Conservation (phyloP, 2,113 vertebrate species). For the Coptodon rendalli region DNA sequence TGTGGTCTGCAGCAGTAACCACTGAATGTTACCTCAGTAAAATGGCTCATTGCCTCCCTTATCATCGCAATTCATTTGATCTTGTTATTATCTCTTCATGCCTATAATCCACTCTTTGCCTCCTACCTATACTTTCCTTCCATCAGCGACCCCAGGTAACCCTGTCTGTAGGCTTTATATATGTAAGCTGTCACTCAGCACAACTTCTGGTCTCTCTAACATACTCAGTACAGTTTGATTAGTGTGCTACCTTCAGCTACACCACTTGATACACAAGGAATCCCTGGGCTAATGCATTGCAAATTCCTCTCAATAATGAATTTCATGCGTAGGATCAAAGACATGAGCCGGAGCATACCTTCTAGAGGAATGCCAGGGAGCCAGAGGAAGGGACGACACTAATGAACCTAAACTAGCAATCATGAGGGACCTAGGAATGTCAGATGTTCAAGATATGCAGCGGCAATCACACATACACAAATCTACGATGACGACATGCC, state of each 20-base stretch:
- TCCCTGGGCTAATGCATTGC: conserved; percentile 65
- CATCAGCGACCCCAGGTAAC: neutral
- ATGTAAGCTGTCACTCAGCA: neutral
- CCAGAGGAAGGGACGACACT: conserved; percentile 20
- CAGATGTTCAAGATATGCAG: neutral
- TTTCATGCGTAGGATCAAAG: conserved; percentile 64
- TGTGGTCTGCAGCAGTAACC: neutral
- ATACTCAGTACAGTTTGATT: conserved; percentile 6
- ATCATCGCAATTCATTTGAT: neutral
- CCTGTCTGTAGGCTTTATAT: neutral
- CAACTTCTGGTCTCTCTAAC: neutral
- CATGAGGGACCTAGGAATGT: neutral
- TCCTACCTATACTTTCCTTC: neutral
- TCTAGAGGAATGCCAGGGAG: conserved; percentile 32
- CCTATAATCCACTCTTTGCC: neutral
- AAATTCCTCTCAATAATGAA: conserved; percentile 69
- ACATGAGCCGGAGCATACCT: conserved; percentile 46
- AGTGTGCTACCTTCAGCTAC: conserved; percentile 24
- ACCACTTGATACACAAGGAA: conserved; percentile 21
- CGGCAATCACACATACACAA: neutral
- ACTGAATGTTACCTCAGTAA: neutral
- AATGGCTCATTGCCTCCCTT: conserved; percentile 21
- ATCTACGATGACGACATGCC: neutral
- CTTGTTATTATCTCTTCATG: neutral
- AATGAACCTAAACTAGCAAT: conserved; percentile 49